Conservation (phyloP, 2,113 vertebrate genomes). For the Apteryx mantelli region DNA sequence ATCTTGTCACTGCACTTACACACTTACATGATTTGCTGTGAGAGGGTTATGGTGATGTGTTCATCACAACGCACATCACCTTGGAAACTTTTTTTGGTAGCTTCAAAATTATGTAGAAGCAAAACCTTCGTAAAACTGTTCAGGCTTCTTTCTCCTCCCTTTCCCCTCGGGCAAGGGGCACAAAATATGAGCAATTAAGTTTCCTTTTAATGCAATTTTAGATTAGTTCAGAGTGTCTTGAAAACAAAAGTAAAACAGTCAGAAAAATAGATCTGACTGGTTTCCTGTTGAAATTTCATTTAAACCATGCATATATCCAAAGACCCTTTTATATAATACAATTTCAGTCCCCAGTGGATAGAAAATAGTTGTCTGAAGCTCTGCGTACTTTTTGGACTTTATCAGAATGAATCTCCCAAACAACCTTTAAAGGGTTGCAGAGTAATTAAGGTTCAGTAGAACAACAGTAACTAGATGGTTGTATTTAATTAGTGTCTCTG, state of each 20-base stretch:
- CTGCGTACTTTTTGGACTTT: background rate
- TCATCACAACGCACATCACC: background rate
- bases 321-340: background rate
- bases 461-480: background rate
- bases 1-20: background rate
- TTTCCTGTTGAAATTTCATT: background rate
- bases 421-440: slow-evolving; percentile 12
- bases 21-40: background rate
- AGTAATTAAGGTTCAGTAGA: slow-evolving; percentile 24
- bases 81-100: background rate
- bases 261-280: background rate
- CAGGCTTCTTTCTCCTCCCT: background rate
- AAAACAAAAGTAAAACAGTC: background rate
- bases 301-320: background rate
- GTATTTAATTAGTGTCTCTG: slow-evolving; percentile 21
- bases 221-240: background rate
- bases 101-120: background rate
- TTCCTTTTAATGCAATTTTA: background rate
- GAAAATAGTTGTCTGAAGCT: background rate
- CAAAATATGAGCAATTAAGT: background rate
- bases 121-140: background rate
- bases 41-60: background rate
- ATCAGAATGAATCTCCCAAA: slow-evolving; percentile 2
- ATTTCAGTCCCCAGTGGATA: background rate
- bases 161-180: background rate